These are phyloP conservation scores for Didymodactylos carnosus DNA, from an alignment of 2,888 invertebrate species.

Conservation along the genomic window DNA sequence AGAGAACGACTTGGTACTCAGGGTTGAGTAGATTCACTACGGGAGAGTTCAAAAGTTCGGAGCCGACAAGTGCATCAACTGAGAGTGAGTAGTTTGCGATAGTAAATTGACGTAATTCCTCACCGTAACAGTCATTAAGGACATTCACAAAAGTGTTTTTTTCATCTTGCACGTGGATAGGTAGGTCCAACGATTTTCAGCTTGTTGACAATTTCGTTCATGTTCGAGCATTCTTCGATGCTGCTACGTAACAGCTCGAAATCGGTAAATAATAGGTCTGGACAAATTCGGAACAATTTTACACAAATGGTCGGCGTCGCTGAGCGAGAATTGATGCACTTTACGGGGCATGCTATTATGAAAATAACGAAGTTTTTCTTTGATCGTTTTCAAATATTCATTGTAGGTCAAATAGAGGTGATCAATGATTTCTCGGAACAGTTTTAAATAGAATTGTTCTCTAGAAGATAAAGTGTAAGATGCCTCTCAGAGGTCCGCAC, in stretches of 20 bases:
- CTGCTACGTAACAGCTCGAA: not conserved
- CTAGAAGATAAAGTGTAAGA: no score
- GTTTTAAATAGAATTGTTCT: not conserved
- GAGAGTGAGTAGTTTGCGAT: no score
- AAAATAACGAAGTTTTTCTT: not conserved
- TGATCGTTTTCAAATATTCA: not conserved
- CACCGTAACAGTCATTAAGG: no score
- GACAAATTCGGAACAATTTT: not conserved
- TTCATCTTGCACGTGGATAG: not conserved
- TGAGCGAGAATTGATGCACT: not conserved
- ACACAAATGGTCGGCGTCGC: not conserved
- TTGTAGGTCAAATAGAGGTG: not conserved
- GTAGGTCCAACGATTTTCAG: not conserved
- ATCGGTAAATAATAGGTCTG: not conserved
- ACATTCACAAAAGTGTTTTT: no score
- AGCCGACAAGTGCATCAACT: no score
- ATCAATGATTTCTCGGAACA: not conserved
- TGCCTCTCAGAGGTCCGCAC: no score
- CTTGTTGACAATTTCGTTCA: not conserved
- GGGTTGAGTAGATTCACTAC: no score
- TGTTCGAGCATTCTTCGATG: not conserved
- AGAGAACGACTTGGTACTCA: no score
- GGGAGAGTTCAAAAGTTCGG: no score
- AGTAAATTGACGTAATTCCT: no score
- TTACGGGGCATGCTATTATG: not conserved